Percentiles rank a stretch among this genome's conserved stretches.
These are phyloP conservation scores for Hedya salicella DNA, from an alignment of 2,888 invertebrate species.

Conservation along the genomic window DNA sequence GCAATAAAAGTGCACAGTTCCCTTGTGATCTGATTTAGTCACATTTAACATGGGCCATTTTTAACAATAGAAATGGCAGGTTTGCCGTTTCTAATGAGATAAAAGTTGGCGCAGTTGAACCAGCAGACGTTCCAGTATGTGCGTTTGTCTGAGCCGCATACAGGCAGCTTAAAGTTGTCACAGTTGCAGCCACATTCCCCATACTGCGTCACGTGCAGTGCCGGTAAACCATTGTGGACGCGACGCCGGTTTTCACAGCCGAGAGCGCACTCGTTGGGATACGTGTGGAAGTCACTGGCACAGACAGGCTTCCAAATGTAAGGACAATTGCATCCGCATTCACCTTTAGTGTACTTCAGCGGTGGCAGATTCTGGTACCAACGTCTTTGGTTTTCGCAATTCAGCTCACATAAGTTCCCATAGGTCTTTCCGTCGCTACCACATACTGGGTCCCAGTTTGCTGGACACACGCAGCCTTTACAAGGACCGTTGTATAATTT, in stretches of 20 bases:
- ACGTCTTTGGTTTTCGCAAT: conserved; percentile 15
- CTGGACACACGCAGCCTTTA: conserved; percentile 16
- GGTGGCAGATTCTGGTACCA: conserved; percentile 5
- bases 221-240: conserved; percentile 3
- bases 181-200: conserved; percentile 23
- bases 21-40: not conserved
- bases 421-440: conserved; percentile 18
- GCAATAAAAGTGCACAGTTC: not conserved
- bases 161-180: not conserved
- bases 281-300: conserved; percentile 22
- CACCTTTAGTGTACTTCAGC: conserved; percentile 12
- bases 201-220: conserved; percentile 1
- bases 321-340: conserved; percentile 4
- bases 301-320: conserved; percentile 16
- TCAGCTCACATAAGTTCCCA: conserved; percentile 6
- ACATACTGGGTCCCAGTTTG: conserved; percentile 20
- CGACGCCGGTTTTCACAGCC: conserved; percentile 21
- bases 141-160: conserved; percentile 24
- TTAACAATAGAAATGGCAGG: conserved; percentile 5
- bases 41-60: conserved; percentile 12
- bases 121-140: conserved; percentile 30
- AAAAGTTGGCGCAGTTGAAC: conserved; percentile 33
- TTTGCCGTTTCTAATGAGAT: conserved; percentile 15
- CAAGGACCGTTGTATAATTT: conserved; percentile 17
- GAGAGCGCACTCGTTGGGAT: conserved; percentile 13